Base-by-base conservation (phyloP, 2,113 vertebrate species). In the Heteronetta atricapilla region DNA sequence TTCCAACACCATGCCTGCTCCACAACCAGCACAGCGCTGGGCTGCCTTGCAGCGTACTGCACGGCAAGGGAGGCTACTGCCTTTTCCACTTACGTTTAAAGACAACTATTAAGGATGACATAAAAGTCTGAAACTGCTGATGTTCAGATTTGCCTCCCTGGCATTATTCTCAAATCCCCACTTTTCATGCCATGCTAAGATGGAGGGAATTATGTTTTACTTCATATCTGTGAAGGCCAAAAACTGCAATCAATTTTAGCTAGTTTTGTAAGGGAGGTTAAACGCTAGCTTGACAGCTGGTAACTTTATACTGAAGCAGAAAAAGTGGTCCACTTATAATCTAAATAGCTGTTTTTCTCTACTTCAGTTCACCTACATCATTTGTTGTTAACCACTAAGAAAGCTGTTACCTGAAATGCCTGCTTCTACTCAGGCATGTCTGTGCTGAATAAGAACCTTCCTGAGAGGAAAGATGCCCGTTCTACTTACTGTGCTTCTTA, bases 1-100 rank as follows among this genome's bases (percentile, higher is more conserved):
- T 0, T 1, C n/a, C 11, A n/a, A 26, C 62, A 14, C 10, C 36
- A 8, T 0, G 1, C 13, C 73, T 19, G 31, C 44, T 40, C 67
- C 12, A 1, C 2, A 3, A 11, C 28, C 58, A 56, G 40, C 64
- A 11, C 4, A 4, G 75, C 52, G 12, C 76, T 3, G 59, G 76
- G 82, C 48, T 72, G 55, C 58, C 36, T 4, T 11, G 59, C 58
- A 19, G 34, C 4, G 2, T 0, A 5, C 58, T 34, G 36, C 1
- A 0, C 2, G 33, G 53, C 23, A 31, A n/a, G 56, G 33, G 11
- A 82, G 6, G 26, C 25, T 29, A 33, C 10, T 68, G 3, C 14
- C 48, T 42, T 87, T n/a, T 48, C 13, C 19, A 56, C 4, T 29
- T 56, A 7, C 2, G 2, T 12, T 66, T 46, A 29, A 79, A 79